These are phyloP conservation scores for Zoanthus solanderi DNA, from an alignment of 92 coral and sea anemone genomes.

Conservation along the genomic window DNA sequence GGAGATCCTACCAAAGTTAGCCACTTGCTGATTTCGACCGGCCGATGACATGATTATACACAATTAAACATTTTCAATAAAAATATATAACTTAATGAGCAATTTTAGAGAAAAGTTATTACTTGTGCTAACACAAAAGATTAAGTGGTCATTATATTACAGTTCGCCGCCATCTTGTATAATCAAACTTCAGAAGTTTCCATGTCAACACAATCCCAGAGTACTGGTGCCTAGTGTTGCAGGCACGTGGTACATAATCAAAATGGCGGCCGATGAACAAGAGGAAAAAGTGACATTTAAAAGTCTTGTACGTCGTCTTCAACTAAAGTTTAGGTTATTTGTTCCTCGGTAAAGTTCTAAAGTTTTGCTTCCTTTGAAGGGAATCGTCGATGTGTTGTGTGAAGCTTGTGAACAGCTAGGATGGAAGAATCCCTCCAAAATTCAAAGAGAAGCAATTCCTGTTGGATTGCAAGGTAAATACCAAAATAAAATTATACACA, in stretches of 20 bases:
- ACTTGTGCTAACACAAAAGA: not conserved
- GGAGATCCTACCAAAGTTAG: not conserved
- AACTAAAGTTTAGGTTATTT: not conserved
- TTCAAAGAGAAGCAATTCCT: slow-evolving; percentile 94
- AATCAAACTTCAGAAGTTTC: slow-evolving; percentile 51
- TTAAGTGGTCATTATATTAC: slow-evolving; percentile 4
- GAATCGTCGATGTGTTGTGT: slow-evolving; percentile 89
- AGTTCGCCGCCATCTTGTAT: slow-evolving; percentile 68
- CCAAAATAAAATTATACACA: not conserved
- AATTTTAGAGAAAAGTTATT: not conserved
- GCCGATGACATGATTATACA: not conserved
- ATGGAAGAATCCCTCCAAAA: slow-evolving; percentile 91
- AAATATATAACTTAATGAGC: not conserved
- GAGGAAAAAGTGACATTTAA: slow-evolving; percentile 76
- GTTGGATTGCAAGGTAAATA: slow-evolving; percentile 88
- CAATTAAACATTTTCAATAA: not conserved
- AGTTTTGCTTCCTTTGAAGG: slow-evolving; percentile 53
- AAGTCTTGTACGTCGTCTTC: slow-evolving; percentile 71
- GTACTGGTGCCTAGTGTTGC: slow-evolving; percentile 24
- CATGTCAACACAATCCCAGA: slow-evolving; percentile 56
- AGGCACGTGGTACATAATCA: slow-evolving; percentile 48
- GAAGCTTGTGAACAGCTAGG: slow-evolving; percentile 94
- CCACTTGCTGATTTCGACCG: slow-evolving; percentile 29
- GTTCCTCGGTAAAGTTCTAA: not conserved
- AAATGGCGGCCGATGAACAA: slow-evolving; percentile 77